Base-by-base conservation (phyloP, 2,888 invertebrate species). In the Chymomyza fuscimana region DNA sequence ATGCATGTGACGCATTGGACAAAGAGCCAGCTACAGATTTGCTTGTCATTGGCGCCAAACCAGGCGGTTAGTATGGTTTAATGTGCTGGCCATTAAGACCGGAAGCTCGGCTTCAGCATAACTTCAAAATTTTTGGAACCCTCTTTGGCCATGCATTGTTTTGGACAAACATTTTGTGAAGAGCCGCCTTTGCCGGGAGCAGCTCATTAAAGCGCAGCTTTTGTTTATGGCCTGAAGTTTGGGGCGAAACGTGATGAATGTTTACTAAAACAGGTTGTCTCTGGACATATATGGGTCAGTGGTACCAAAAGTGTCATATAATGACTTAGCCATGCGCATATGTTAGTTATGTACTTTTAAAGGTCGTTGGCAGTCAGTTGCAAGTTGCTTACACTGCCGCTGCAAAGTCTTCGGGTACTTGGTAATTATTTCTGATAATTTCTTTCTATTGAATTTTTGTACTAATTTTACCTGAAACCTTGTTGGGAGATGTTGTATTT, bases 311-410 rank as follows among this genome's bases (percentile, higher is more conserved):
- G 6, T 6, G 6, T 36, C 2, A 36, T 9, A 36, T 36, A 36
- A 36, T 36, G 40, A 46, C 32, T 7, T 7, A 9, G 32, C 7
- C 32, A 32, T 7, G 32, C 7, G 7, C 32, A 32, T 4, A 32
- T 32, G 32, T 32, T 32, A 9, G 32, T 32, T 7, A 32, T 32
- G 12, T 12, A 7, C 40, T 46, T 46, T 63, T 70, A 71, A 85
- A 86, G 82, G 84, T 87, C 77, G 86, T 78, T 78, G 82, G 72
- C 74, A 86, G 82, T 75, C 80, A 84, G 63, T 16, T 29, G 32
- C 22, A 32, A n/a, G 50, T 16, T 16, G 5, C 15, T 9, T 4
- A 32, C 32, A 32, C 32, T 32, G 9, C 1, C 7, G 7, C 6
- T 9, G 9, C 1, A 32, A 32, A 32, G 32, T 32, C 32, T 32